Evolutionary conservation across 2,888 invertebrate genomes (phyloP), one percentile per base, ranked within the genome.

Genomic region (Ophion costatus): DNA sequence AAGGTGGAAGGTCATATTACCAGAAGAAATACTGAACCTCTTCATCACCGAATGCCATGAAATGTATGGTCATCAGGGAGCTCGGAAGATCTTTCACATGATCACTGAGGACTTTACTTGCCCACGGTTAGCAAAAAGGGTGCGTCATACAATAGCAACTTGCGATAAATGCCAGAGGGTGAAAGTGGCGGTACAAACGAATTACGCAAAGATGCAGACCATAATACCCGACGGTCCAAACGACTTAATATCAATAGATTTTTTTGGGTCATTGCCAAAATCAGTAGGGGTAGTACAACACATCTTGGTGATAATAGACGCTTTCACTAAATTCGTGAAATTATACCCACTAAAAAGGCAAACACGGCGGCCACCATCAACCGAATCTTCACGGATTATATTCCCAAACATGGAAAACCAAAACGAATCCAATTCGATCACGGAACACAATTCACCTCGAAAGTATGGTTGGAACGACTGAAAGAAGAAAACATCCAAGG

Each of bases 401-500:
- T 67, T 5, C 73, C 73, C 1, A 51, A 29, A 0, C 61, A 67
- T 22, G 57, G 80, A 2, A 80, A 80, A 51, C 74, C 74, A 0
- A 24, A 6, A 14, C 29, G 57, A 11, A 24, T 80, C 0, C 80
- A 80, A 11, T 80, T 80, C 22, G 73, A 80, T 6, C 73, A 79
- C 29, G 64, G 78, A 6, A 79, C 78, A 0, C 71, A 79, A 38
- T 71, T 73, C 7, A 80, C 73, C 0, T 11, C 74, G 1, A 67
- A 33, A 7, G 5, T 24, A 0, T 73, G 73, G 80, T 3, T 56
- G 1, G n/a, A 71, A 14, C 7, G 42, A 1, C 22, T 61, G 14
- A 11, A 38, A 2, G 20, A 57, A 9, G 57, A 71, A 33, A 2
- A 24, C 1, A 51, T 70, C 0, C 20, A 51, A 51, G 51, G 17